These are phyloP conservation scores for Suricata suricatta DNA, from an alignment of 2,113 vertebrate genomes.

Conservation along the genomic window DNA sequence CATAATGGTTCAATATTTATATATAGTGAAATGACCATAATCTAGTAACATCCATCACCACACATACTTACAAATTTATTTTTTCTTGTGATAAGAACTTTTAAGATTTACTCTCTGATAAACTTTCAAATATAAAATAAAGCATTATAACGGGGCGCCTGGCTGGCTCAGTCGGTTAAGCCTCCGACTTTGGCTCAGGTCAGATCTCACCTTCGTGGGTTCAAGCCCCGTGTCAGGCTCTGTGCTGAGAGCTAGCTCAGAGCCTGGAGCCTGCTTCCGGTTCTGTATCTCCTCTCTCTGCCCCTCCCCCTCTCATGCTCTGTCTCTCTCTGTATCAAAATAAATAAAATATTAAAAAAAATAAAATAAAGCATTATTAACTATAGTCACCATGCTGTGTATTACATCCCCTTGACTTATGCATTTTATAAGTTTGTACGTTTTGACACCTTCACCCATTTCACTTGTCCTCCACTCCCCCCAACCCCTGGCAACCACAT, in stretches of 20 bases:
- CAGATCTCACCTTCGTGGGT: too few relatives aligned
- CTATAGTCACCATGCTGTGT: background rate
- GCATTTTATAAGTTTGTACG: background rate
- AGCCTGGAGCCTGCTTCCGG: too few relatives aligned
- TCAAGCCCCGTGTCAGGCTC: too few relatives aligned
- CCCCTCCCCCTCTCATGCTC: too few relatives aligned
- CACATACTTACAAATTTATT: background rate
- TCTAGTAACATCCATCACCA: background rate
- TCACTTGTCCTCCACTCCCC: background rate
- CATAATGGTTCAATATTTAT: background rate
- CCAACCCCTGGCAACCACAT: background rate
- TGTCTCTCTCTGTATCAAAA: too few relatives aligned
- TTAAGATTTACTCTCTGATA: background rate
- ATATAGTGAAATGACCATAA: background rate
- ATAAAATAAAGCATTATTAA: background rate
- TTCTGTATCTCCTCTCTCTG: too few relatives aligned
- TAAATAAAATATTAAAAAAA: too few relatives aligned
- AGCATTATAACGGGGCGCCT: background rate
- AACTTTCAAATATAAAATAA: background rate
- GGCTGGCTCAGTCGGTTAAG: too few relatives aligned
- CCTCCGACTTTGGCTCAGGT: too few relatives aligned
- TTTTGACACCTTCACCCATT: background rate
- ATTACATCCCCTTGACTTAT: background rate
- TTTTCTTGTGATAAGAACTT: background rate
- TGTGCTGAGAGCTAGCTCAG: too few relatives aligned